A percentile compares a stretch with the other conserved stretches of the same genome.
phyloP scores from a whole-genome alignment of 2,797 vertebrate genomes.

The Pipistrellus kuhlii region DNA sequence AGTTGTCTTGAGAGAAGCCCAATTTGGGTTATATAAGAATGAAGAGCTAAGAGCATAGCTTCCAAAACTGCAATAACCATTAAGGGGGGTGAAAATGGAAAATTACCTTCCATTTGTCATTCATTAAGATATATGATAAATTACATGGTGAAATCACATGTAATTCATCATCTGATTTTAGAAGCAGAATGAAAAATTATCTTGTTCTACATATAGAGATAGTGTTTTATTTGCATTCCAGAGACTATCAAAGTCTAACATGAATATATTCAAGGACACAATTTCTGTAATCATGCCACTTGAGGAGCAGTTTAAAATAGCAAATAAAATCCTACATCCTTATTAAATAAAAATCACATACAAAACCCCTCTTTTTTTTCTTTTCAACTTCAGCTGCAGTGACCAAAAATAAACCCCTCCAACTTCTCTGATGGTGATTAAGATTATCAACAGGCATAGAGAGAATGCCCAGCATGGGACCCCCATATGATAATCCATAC shows the following conservation, averaged over 20 bases:
- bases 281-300: slow-evolving; percentile 81
- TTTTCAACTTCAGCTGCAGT: slow-evolving; percentile 89
- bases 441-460: slow-evolving; percentile 84
- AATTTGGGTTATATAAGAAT: neutral
- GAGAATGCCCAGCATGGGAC: slow-evolving; percentile 86
- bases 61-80: slow-evolving; percentile 33
- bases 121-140: slow-evolving; percentile 67
- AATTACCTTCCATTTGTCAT: slow-evolving; percentile 58
- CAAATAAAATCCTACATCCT: slow-evolving; percentile 81
- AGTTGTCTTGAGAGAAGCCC: slow-evolving; percentile 40
- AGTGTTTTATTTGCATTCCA: slow-evolving; percentile 67
- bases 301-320: slow-evolving; percentile 80
- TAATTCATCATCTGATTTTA: slow-evolving; percentile 71
- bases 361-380: slow-evolving; percentile 90
- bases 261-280: slow-evolving; percentile 78
- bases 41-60: neutral
- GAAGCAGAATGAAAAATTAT: slow-evolving; percentile 67
- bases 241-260: slow-evolving; percentile 60
- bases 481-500: slow-evolving; percentile 80
- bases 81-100: neutral
- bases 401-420: slow-evolving; percentile 90
- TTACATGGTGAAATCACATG: slow-evolving; percentile 52
- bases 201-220: slow-evolving; percentile 58
- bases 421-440: slow-evolving; percentile 90
- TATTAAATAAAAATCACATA: slow-evolving; percentile 86